Evolutionary conservation across 2,888 invertebrate genomes (phyloP), one percentile per base, ranked within the genome.

Genomic region (Eulithis testata): DNA sequence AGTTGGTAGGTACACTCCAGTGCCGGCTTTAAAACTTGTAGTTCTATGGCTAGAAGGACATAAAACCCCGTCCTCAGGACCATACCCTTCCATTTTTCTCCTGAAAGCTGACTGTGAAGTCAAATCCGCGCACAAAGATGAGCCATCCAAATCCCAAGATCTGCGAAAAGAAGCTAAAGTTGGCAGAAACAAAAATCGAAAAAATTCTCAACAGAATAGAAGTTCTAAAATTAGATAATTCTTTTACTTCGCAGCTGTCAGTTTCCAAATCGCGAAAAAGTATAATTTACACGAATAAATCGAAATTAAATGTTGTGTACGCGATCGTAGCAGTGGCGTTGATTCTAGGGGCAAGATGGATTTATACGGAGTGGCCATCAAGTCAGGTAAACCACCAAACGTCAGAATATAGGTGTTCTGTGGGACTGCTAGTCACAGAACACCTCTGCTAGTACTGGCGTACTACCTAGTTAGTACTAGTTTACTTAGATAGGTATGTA

Each of bases 181-280:
- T 75, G 0, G 88, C 89, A 0, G 91, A 92, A 76, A 57, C 82
- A 3, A 91, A 88, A 83, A 49, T 92, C 3, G 68, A 76, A 4
- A 90, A 88, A 79, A 88, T 93, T 60, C 55, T 91, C 0, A 79
- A 74, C 14, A 92, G 90, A 81, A 87, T 91, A 2, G 80, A 89
- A 2, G 71, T 65, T 66, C 78, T 86, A 3, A 87, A 89, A 69
- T 75, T 93, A 4, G 83, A 71, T 60, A 77, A 76, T 70, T 75
- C 81, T 0, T 83, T 82, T 61, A 74, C 87, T 60, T 82, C 86
- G 0, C 77, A 75, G 9, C 71, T 93, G 44, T 69, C 82, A 45
- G 63, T 86, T 43, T 76, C 71, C 0, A 70, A 67, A 61, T 68
- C 63, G 3, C 72, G 53, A 11, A 54, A 45, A 56, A 40, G 11